Evolutionary conservation across 2,113 vertebrate species (phyloP).

Genomic region (Xenus cinereus): DNA sequence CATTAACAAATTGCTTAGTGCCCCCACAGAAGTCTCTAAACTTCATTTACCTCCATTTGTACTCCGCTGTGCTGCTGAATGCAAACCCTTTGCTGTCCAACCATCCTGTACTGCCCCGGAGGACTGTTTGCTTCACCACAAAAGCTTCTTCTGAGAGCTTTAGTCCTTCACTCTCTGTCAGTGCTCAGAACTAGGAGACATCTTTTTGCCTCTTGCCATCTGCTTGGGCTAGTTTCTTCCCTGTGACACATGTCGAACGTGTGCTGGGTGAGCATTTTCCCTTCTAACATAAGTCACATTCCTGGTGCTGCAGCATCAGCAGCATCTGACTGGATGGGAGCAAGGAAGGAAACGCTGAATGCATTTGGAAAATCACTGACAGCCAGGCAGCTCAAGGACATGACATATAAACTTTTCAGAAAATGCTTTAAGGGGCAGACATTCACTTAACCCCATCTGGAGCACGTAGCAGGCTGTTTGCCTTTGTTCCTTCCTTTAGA

Average conservation of each 20-base stretch:
- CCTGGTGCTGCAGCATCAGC: background rate
- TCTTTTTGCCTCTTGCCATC: background rate
- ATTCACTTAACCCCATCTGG: slow-evolving; percentile 9
- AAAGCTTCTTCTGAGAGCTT: background rate
- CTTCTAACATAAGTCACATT: background rate
- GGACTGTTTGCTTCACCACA: background rate
- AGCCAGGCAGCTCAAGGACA: slow-evolving; percentile 18
- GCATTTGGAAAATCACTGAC: slow-evolving; percentile 16
- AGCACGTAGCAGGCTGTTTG: slow-evolving; percentile 4
- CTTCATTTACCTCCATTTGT: background rate
- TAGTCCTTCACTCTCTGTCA: background rate
- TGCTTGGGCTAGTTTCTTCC: background rate
- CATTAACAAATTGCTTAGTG: background rate
- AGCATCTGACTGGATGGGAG: background rate
- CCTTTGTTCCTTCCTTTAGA: background rate
- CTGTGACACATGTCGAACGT: background rate
- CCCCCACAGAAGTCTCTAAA: background rate
- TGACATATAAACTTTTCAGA: background rate
- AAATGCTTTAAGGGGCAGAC: background rate
- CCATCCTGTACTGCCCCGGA: background rate
- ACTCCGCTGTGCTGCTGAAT: background rate
- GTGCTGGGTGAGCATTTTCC: background rate
- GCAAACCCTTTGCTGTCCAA: background rate
- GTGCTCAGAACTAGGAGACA: background rate
- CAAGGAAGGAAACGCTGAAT: background rate